Base-by-base conservation (phyloP, 2,888 invertebrate genomes). In the Podabrus alpinus region DNA sequence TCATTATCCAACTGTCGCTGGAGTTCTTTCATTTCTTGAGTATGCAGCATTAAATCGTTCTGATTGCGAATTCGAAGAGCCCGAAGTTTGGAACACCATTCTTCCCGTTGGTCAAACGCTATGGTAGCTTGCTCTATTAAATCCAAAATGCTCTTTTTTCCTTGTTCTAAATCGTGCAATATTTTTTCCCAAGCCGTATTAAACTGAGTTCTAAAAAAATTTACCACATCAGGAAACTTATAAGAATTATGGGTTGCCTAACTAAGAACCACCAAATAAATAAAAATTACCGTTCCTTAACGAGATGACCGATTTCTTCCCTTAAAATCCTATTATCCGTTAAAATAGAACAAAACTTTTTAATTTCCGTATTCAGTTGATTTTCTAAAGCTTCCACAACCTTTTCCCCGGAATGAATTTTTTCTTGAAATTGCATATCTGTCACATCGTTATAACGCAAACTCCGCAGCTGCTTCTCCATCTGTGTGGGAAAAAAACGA, bases 81-180 rank as follows among this genome's bases (percentile, higher is more conserved):
- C 78, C 94, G 92, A 61, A 97, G 90, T 86, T 96, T 97, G 73
- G 92, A 90, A 84, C 94, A 92, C 87, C 94, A 91, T 84, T 94
- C 94, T 85, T 94, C 96, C 74, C 97, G 90, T 86, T 96, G 95
- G 87, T 97, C 97, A 84, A 96, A 97, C 1, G 97, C 95, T 60
- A 93, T 89, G 16, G 95, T 97, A 0, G 97, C 95, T 81, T 95
- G 94, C 82, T 97, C 97, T 76, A 97, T 94, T 73, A 96, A 88
- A 83, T 96, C 96, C 80, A 94, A 91, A 85, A 96, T 95, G 82
- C 94, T 92, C 76, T 93, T 93, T 83, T 97, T 95, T 1, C 96
- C 94, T 61, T 91, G 90, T 84, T 93, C 92, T 68, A 96, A 89
- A 71, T 94, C 92, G 67, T 91, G 91, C 59, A 95, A 91, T 83